Evolutionary conservation across 2,113 vertebrate genomes (phyloP).

Genomic region (Tetraodon nigroviridis): DNA sequence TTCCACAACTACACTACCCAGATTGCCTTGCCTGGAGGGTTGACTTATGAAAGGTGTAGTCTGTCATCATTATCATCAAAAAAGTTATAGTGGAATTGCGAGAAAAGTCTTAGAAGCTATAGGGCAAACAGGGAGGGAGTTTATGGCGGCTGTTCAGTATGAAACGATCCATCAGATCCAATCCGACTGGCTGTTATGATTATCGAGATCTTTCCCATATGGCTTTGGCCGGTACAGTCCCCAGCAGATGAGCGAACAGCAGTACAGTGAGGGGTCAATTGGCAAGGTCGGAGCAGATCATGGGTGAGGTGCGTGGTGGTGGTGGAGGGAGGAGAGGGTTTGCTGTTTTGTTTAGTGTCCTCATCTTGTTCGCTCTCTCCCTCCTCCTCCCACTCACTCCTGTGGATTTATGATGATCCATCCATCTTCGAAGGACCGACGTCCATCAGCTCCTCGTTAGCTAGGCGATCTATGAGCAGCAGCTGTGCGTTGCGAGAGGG

Average conservation of each 20-base stretch:
- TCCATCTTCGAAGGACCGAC: constrained; percentile 95
- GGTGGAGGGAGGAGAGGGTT: constrained; percentile 29
- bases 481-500: constrained; percentile 84
- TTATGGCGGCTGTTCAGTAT: constrained; percentile 38
- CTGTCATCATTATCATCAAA: constrained; percentile 58
- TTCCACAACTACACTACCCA: constrained; percentile 73
- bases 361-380: constrained; percentile 50
- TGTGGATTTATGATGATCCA: constrained; percentile 99
- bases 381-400: constrained; percentile 72
- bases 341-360: constrained; percentile 85
- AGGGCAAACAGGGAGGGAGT: constrained; percentile 1
- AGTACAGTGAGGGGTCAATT: constrained; percentile 57
- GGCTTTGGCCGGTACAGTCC: constrained; percentile 38
- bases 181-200: constrained; percentile 32
- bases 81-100: constrained; percentile 44
- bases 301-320: neutral
- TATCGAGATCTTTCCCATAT: constrained; percentile 36
- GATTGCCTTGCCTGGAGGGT: constrained; percentile 69
- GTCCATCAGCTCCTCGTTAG: constrained; percentile 99
- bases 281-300: constrained; percentile 41
- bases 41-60: constrained; percentile 62
- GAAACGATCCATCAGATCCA: constrained; percentile 21
- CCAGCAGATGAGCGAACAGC: constrained; percentile 29
- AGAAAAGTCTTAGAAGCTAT: constrained; percentile 14
- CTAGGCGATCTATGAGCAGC: constrained; percentile 97